Base-by-base conservation (phyloP, 2,113 vertebrate genomes). In the Falcunculus frontatus region DNA sequence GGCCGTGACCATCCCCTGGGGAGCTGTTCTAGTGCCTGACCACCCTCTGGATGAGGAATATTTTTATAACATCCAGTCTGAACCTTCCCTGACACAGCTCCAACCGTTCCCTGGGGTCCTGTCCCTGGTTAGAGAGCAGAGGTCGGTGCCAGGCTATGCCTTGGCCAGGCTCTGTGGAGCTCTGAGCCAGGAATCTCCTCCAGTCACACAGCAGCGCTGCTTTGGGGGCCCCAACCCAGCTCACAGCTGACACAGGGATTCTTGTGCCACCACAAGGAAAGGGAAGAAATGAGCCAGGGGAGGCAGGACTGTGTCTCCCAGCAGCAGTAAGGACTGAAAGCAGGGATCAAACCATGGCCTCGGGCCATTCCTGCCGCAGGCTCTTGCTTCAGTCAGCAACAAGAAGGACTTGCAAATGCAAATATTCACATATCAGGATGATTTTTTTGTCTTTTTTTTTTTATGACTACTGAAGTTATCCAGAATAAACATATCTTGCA, bases 81-180 rank as follows among this genome's bases (percentile, higher is more conserved):
- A 73, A 6, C 50, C 50, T 37, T 10, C 35, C 33, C 68, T 81
- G 68, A 20, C 77, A 57, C 77, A 52, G 35, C 37, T 44, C 32
- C 68, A 29, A 52, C 50, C 0, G 0, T 10, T 57, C 59, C 50
- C 50, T 33, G 59, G 37, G 76, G 37, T 39, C 7, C 68, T 74
- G 52, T 19, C 52, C 76, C 52, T 29, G 68, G 8, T 37, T 60
- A 74, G 27, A 42, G 76, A 16, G 37, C 52, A 81, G 52, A 33
- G 68, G 50, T 50, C 8, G 0, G 32, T 65, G 67, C 68, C 76
- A 80, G 47, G 63, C 73, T 27, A 5, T 23, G 84, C 46, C 52
- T 3, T 59, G 87, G 55, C 11, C 0, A 0, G 2, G 67, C 49
- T 46, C 39, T 2, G 0, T 2, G 63, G 37, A 33, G n/a, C 7